A percentile compares a stretch with the other conserved stretches of the same genome.
phyloP scores from a whole-genome alignment of 2,888 invertebrate species.

The Leucoptera coffeella region DNA sequence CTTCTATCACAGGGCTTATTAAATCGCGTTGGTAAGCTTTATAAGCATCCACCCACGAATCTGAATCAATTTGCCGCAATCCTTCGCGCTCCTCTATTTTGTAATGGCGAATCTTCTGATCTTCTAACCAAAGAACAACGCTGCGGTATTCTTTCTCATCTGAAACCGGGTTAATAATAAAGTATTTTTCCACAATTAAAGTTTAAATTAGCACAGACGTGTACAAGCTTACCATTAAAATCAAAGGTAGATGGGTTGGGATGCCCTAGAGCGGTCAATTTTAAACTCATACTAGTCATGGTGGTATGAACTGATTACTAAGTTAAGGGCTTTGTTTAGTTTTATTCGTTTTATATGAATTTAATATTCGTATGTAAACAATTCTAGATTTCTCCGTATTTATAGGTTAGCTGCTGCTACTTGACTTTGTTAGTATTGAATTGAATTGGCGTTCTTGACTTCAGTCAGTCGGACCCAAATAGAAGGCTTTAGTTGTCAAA shows the following conservation, averaged over 20 bases:
- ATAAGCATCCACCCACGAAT: constrained; percentile 68
- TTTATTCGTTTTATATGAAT: too few species aligned
- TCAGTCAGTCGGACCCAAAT: too few species aligned
- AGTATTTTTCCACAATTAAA: background rate
- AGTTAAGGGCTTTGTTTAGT: too few species aligned
- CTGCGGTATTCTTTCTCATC: constrained; percentile 76
- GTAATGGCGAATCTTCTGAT: constrained; percentile 86
- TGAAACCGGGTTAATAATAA: constrained; percentile 16
- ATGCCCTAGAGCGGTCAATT: constrained; percentile 73
- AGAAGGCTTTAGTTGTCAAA: too few species aligned
- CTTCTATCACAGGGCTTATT: constrained; percentile 60
- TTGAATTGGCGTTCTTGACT: too few species aligned
- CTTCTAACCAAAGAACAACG: constrained; percentile 85
- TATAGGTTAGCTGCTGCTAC: too few species aligned
- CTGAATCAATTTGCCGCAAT: constrained; percentile 61
- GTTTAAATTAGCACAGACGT: background rate
- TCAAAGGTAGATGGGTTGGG: constrained; percentile 67
- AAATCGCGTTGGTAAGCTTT: constrained; percentile 69
- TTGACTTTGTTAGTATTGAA: too few species aligned
- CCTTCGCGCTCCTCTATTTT: constrained; percentile 73
- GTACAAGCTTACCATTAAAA: constrained; percentile 55
- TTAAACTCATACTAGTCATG: too few species aligned
- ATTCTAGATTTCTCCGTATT: too few species aligned
- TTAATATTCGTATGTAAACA: too few species aligned
- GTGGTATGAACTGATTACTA: too few species aligned